These are phyloP conservation scores for Ictalurus furcatus DNA, from an alignment of 2,113 vertebrate genomes.

Conservation along the genomic window DNA sequence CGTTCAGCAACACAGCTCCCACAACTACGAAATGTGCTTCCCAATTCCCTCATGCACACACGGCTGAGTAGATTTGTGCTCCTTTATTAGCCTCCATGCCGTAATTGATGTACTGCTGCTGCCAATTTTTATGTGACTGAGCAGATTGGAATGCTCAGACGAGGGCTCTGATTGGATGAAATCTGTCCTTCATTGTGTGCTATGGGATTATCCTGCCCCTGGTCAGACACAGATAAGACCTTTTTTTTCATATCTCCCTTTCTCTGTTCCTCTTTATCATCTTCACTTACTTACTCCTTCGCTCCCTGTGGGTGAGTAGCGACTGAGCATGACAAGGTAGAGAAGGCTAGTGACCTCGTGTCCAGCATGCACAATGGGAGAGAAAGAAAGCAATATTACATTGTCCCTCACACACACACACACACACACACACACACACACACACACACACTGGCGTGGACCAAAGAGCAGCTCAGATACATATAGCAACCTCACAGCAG, in stretches of 20 bases:
- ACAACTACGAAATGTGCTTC: slow-evolving; percentile 21
- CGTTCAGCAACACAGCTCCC: slow-evolving; percentile 10
- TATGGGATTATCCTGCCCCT: slow-evolving; percentile 55
- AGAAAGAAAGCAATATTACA: not conserved
- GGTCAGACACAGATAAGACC: slow-evolving; percentile 58
- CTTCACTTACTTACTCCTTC: slow-evolving; percentile 17
- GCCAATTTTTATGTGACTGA: slow-evolving; percentile 22
- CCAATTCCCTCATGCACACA: not conserved
- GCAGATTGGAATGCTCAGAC: slow-evolving; percentile 28
- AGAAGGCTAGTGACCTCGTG: slow-evolving; percentile 32
- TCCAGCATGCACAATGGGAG: slow-evolving; percentile 24
- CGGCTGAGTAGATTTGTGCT: slow-evolving; percentile 16
- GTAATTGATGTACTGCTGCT: slow-evolving; percentile 19
- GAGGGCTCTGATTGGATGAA: slow-evolving; percentile 37
- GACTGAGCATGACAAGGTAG: slow-evolving; percentile 27
- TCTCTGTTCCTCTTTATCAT: slow-evolving; percentile 30
- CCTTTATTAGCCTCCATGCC: not conserved
- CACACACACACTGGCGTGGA: not conserved
- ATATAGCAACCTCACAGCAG: slow-evolving; percentile 10
- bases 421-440: not conserved
- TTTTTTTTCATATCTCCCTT: slow-evolving; percentile 21
- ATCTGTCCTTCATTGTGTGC: slow-evolving; percentile 44
- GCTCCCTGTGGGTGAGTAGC: slow-evolving; percentile 13
- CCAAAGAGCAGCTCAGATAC: not conserved
- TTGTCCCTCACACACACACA: not conserved